A percentile compares a stretch with the other conserved stretches of the same genome.
phyloP scores from a whole-genome alignment of 1,140 invertebrate genomes.

The Physella acuta region DNA sequence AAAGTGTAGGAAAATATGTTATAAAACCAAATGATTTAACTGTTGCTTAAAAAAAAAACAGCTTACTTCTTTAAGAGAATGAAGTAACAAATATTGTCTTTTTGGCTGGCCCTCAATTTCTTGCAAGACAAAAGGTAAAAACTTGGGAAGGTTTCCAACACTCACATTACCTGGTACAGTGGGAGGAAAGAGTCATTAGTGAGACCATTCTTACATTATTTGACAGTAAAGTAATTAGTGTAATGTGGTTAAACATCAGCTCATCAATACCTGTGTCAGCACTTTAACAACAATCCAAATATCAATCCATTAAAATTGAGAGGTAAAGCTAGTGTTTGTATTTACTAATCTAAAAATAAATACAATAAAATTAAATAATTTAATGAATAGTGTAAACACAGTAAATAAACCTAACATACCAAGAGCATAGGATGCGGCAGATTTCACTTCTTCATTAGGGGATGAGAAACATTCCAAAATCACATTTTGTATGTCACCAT shows the following conservation, averaged over 20 bases:
- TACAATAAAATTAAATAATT: neutral
- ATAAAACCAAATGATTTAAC: too few species aligned
- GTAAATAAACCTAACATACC: too few species aligned
- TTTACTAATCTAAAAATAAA: neutral
- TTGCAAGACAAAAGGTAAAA: constrained; percentile 89
- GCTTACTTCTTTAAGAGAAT: constrained; percentile 92
- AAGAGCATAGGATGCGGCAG: constrained; percentile 93
- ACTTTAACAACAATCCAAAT: too few species aligned
- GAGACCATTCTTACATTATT: too few species aligned
- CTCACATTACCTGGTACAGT: constrained; percentile 72
- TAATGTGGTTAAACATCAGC: too few species aligned
- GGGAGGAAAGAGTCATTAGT: too few species aligned
- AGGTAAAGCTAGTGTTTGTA: too few species aligned
- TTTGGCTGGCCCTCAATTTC: constrained; percentile 91
- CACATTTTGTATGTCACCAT: constrained; percentile 64
- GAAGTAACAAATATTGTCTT: constrained; percentile 91
- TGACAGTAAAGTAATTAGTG: too few species aligned
- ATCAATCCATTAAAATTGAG: too few species aligned
- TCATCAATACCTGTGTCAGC: too few species aligned
- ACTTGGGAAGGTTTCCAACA: constrained; percentile 90
- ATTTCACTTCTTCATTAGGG: constrained; percentile 75
- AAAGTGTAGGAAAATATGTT: too few species aligned
- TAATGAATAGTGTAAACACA: neutral
- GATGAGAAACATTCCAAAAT: constrained; percentile 66
- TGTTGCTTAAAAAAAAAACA: neutral